Evolutionary conservation across 2,113 vertebrate genomes (phyloP), one percentile per base, ranked within the genome.

Genomic region (Tautogolabrus adspersus): DNA sequence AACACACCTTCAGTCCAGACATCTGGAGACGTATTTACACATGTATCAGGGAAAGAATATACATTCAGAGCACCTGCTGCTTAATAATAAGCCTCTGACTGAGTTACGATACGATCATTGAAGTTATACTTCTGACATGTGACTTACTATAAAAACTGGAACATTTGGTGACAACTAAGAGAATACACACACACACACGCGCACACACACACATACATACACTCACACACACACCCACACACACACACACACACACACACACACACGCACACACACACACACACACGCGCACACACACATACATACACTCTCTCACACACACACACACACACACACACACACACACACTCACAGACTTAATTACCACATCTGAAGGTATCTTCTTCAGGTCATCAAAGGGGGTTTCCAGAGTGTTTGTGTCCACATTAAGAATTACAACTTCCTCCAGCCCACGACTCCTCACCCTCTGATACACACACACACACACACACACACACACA

Each of bases 351-450:
- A 51, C 4, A 49, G 5, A 16, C 40, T 89, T 74, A n/a, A 19
- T 90, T 88, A 97, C 97, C 94, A 97, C 95, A 2, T 97, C 93
- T 9, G 95, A 82, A 34, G 96, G 97, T 60, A 97, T 94, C 69
- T 87, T 93, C 65, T 95, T 94, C 60, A 96, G 87, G 76, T 97
- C 97, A 0, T 96, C 93, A 16, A 97, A 95, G 12, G 96, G 95
- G 0, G 92, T 95, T 88, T 97, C 96, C 66, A 97, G 77, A 3
- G 93, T 95, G 80, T 97, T 97, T 60, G 94, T 94, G 86, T 97
- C 97, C 44, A 97, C 93, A 44, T 97, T 96, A n/a, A 97, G 85
- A 82, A 97, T 91, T 9, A 97, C 95, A 2, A 96, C 96, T n/a
- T 97, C 97, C 69, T 97, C 97, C 75, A 97, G 76, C 9, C 92